Conservation (phyloP, 2,888 invertebrate species). For the Sinhomidia bicolor region DNA sequence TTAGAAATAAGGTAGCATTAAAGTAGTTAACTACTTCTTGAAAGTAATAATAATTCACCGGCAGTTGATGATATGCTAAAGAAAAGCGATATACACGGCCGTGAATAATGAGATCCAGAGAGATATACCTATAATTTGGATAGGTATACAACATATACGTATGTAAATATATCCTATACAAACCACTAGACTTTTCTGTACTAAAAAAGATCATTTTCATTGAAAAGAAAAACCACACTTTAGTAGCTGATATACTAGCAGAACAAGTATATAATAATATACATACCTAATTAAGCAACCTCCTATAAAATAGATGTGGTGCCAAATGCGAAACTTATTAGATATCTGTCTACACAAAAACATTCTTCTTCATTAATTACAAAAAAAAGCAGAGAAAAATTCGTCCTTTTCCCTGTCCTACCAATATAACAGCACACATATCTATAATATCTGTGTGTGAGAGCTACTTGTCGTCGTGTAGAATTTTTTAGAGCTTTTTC, state of each 20-base stretch:
- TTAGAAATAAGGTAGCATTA: constrained; percentile 41
- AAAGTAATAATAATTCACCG: constrained; percentile 37
- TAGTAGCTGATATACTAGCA: background rate
- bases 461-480: background rate
- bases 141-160: no score
- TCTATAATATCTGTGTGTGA: no score
- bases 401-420: background rate
- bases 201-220: background rate
- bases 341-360: background rate
- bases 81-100: background rate
- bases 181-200: background rate
- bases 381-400: background rate
- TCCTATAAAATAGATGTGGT: background rate
- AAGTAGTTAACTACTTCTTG: background rate
- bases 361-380: constrained; percentile 40
- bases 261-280: no score
- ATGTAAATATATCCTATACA: background rate
- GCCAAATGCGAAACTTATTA: constrained; percentile 36
- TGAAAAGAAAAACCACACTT: background rate
- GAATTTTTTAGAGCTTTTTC: background rate
- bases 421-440: no score
- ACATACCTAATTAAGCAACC: background rate
- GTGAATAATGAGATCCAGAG: background rate
- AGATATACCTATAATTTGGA: no score
- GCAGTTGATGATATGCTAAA: background rate